These are phyloP conservation scores for Drosophila meridiana DNA, from an alignment of 2,888 invertebrate genomes.

Conservation along the genomic window DNA sequence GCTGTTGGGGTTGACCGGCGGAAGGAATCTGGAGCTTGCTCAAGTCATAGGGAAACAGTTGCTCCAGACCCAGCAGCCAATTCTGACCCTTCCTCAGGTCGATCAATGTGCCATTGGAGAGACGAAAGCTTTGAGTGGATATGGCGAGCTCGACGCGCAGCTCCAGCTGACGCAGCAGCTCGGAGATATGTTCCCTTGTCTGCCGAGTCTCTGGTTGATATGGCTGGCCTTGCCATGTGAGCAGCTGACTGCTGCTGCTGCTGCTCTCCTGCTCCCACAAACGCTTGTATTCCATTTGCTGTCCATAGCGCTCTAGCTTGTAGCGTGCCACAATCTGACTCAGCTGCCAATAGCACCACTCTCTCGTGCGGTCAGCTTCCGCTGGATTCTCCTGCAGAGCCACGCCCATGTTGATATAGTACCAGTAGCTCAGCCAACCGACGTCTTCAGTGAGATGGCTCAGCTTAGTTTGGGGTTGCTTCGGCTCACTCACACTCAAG, in stretches of 20 bases:
- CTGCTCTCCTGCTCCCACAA: not conserved
- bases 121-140: not conserved
- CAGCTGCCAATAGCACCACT: conserved; percentile 88
- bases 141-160: conserved; percentile 18
- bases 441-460: conserved; percentile 89
- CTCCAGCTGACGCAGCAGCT: conserved; percentile 18
- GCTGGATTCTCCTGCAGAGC: conserved; percentile 29
- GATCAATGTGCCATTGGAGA: conserved; percentile 39
- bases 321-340: conserved; percentile 89
- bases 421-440: conserved; percentile 86
- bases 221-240: conserved; percentile 86
- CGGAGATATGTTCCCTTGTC: not conserved
- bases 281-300: conserved; percentile 68
- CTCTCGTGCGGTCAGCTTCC: conserved; percentile 85
- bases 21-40: conserved; percentile 13
- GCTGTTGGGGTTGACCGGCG: conserved; percentile 3
- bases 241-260: not conserved
- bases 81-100: conserved; percentile 38
- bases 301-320: conserved; percentile 89
- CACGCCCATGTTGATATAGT: conserved; percentile 84
- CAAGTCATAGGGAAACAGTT: conserved; percentile 54
- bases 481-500: conserved; percentile 27
- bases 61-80: conserved; percentile 40
- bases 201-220: conserved; percentile 20
- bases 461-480: not conserved